Evolutionary conservation across 2,797 vertebrate genomes (phyloP), one percentile per base, ranked within the genome.

Genomic region (Crocodylus rhombifer): DNA sequence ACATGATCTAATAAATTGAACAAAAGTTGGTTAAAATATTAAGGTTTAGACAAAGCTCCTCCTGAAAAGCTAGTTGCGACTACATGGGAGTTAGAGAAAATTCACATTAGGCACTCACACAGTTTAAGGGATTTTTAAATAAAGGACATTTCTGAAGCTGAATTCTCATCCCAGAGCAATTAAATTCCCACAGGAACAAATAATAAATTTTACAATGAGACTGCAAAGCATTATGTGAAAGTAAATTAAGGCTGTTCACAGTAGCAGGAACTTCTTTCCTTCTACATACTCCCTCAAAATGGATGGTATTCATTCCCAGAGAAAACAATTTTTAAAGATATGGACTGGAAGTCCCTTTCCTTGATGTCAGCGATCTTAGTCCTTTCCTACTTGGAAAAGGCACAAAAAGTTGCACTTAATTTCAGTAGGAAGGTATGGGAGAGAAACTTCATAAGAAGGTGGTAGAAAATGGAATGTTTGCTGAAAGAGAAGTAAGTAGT

Each of bases 281-380:
- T 76, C 63, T 57, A 86, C 73, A 87, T 13, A 57, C 2, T 71
- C 30, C 23, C 77, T 93, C 42, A 91, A 88, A 96, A 82, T 65
- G 64, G 60, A 95, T 84, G 83, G 86, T 79, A 91, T 61, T 93
- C 77, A 94, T 94, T 97, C 96, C 95, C 92, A 93, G 56, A 94
- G 89, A 74, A 95, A 95, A 76, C 2, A 92, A 51, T 83, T 18
- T 88, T 88, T 55, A 86, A 93, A 88, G 80, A 80, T 23, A 73
- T 36, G 7, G 21, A 91, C 87, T 90, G 91, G 74, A 96, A 96
- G 87, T 88, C 83, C 56, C 74, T 92, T 93, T 62, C 76, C 67
- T 95, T 88, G 86, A 88, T 57, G 75, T 90, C 79, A 17, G 17
- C 94, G 25, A 93, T 2, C 95, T 92, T 85, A 93, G 11, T 81